phyloP scores from a whole-genome alignment of 2,797 vertebrate genomes.

The Sebastes jordani region DNA sequence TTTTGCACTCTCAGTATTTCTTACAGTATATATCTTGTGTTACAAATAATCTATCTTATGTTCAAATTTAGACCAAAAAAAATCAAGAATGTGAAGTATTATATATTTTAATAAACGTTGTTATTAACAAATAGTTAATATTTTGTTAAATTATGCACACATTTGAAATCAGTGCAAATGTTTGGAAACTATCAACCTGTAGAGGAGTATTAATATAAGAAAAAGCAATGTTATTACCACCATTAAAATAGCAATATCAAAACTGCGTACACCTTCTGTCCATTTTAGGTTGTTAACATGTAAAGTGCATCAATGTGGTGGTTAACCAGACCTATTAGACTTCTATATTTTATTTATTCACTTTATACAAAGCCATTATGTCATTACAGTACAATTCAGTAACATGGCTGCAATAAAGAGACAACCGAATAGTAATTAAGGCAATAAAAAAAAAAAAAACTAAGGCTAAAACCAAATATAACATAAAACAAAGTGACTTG shows the following conservation, averaged over 20 bases:
- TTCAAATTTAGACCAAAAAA: neutral
- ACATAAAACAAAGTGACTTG: neutral
- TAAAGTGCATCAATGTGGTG: neutral
- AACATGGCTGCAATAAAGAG: neutral
- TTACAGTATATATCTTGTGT: constrained; percentile 11
- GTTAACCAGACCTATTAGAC: neutral
- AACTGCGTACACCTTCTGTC: neutral
- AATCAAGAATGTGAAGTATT: neutral
- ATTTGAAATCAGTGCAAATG: neutral
- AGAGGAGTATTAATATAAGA: neutral
- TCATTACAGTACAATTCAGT: neutral
- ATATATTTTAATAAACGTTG: constrained; percentile 22
- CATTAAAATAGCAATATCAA: neutral
- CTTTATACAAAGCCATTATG: neutral
- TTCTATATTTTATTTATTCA: neutral
- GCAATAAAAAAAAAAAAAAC: neutral
- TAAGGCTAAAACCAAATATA: neutral
- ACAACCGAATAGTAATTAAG: neutral
- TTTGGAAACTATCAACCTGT: neutral
- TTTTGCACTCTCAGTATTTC: constrained; percentile 33
- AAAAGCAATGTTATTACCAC: neutral
- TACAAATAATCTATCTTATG: neutral
- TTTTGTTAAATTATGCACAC: neutral
- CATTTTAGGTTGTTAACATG: neutral
- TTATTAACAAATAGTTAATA: neutral